Base-by-base conservation (phyloP, 2,888 invertebrate species). In the Helicoverpa assulta region DNA sequence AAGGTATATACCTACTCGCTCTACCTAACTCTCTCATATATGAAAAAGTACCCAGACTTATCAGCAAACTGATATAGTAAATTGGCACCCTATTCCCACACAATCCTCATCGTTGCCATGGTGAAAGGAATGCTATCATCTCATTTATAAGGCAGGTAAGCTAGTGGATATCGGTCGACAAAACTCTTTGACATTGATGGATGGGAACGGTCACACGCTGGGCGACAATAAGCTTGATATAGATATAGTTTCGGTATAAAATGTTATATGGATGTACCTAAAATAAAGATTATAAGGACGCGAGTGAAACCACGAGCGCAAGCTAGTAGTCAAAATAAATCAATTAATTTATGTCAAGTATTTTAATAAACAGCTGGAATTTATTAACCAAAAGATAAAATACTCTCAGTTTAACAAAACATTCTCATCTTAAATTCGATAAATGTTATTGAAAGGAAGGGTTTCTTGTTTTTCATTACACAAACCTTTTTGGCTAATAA, bases 151-250 rank as follows among this genome's bases (percentile, higher is more conserved):
- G 78, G 82, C 89, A 91, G 90, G 90, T 90, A 88, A 86, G 82
- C 80, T 86, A 90, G 86, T 89, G 90, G 90, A 87, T 89, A 90
- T 89, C 88, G 90, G 90, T 86, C 89, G 84, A 90, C 89, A 91
- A 90, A 89, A 88, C 78, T 76, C 66, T 67, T 54, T 19, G 91
- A 91, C 92, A 75, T 89, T 93, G 93, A 93, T 93, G 86, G 92
- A 93, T 93, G 86, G 76, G 72, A 63, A 57, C 79, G 85, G 87
- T 86, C 88, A 87, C 87, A 85, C 76, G 85, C 82, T 86, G 76
- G 85, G 73, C 73, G 83, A 82, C 82, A 86, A 84, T 78, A 85
- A 84, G 80, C 78, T 70, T 53, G 78, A 43, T 37, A 29, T 26
- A 8, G 47, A 47, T n/a, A 6, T 6, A 18, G 40, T 8, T 5